These are phyloP conservation scores for Bothrops jararaca DNA, from an alignment of 2,113 vertebrate species.

Conservation along the genomic window DNA sequence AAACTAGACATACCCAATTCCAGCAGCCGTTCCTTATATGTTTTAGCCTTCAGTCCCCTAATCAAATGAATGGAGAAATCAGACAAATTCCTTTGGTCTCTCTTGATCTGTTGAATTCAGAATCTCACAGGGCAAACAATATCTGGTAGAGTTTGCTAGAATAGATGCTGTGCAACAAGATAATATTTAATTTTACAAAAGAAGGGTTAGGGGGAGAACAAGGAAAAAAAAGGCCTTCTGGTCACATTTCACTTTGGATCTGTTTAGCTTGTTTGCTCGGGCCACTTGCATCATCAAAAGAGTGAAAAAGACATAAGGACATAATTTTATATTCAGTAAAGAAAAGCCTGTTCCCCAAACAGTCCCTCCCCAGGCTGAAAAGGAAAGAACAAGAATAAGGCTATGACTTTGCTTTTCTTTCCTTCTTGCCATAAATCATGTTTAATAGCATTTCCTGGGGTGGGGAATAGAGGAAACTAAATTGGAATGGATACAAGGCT, in stretches of 20 bases:
- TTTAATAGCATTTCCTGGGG: not conserved
- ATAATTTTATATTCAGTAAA: not conserved
- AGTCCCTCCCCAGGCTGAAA: not conserved
- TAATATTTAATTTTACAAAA: not conserved
- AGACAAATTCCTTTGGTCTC: not conserved
- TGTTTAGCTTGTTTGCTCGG: not conserved
- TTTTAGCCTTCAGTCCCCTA: no score
- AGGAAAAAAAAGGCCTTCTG: not conserved
- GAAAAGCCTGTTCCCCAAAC: rapidly evolving
- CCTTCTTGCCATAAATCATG: not conserved
- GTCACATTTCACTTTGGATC: not conserved
- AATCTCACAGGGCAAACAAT: not conserved
- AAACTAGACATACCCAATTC: no score
- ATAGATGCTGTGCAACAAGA: conserved; percentile 49
- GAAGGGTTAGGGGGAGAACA: not conserved
- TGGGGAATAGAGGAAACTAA: not conserved
- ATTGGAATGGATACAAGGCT: not conserved
- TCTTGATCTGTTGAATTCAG: not conserved
- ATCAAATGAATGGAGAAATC: not conserved
- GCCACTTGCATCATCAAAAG: not conserved
- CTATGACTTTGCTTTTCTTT: not conserved
- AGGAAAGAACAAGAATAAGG: not conserved
- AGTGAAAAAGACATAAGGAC: not conserved
- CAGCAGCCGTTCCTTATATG: no score
- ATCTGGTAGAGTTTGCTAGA: not conserved